Percentiles rank a stretch among this genome's conserved stretches.
phyloP scores from a whole-genome alignment of 1,140 invertebrate species.

The Chlorops oryzae region DNA sequence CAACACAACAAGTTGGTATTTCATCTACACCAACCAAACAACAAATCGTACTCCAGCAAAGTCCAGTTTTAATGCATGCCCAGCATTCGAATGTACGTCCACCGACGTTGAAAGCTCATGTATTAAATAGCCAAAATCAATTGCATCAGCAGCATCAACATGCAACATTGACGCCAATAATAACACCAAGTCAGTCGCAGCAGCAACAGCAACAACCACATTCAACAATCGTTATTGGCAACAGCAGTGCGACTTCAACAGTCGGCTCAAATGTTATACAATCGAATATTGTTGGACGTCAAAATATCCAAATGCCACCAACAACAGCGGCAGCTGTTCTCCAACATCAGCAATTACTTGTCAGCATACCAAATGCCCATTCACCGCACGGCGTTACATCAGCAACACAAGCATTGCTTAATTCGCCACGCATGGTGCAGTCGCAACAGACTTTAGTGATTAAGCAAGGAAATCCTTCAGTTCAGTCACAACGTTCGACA shows the following conservation, averaged over 20 bases:
- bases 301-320: too few relatives aligned
- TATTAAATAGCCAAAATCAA: slow-evolving; percentile 40
- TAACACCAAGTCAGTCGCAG: neutral
- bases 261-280: too few relatives aligned
- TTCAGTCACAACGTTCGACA: too few relatives aligned
- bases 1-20: too few relatives aligned
- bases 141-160: slow-evolving; percentile 30
- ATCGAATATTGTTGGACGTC: too few relatives aligned
- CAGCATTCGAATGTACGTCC: slow-evolving; percentile 33
- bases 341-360: too few relatives aligned
- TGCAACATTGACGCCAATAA: neutral
- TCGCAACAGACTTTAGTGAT: slow-evolving; percentile 36
- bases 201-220: slow-evolving; percentile 13
- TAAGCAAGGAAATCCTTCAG: too few relatives aligned
- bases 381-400: neutral
- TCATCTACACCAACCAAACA: slow-evolving; percentile 26
- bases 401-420: slow-evolving; percentile 11
- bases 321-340: slow-evolving; percentile 12
- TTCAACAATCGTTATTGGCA: slow-evolving; percentile 23
- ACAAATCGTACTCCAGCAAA: slow-evolving; percentile 32
- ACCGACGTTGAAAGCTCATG: slow-evolving; percentile 39
- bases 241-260: slow-evolving; percentile 14
- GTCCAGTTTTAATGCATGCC: slow-evolving; percentile 32
- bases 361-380: too few relatives aligned
- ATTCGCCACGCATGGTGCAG: slow-evolving; percentile 9